These are phyloP conservation scores for Dipodomys merriami DNA, from an alignment of 2,113 vertebrate genomes.

Conservation along the genomic window DNA sequence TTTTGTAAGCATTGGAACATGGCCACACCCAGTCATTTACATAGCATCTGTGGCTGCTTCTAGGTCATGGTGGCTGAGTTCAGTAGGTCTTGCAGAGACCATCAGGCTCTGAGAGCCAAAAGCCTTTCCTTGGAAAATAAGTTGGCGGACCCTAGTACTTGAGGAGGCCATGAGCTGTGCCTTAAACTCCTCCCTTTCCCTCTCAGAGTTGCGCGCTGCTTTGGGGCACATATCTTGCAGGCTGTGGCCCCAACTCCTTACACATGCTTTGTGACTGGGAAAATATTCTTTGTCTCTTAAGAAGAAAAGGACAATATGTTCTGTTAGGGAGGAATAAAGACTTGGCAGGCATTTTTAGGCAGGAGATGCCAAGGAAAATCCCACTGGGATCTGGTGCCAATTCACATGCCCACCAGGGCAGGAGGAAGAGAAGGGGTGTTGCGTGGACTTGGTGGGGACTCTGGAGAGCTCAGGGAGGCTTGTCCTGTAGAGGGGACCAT, in stretches of 20 bases:
- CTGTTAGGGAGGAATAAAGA: background rate
- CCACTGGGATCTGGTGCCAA: background rate
- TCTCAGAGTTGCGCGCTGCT: background rate
- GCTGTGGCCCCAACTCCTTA: background rate
- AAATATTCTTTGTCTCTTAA: background rate
- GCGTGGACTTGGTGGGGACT: background rate
- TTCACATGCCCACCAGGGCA: background rate
- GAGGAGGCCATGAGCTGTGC: background rate
- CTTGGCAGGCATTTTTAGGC: background rate
- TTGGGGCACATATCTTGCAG: background rate
- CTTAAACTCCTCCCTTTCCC: background rate
- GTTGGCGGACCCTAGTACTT: background rate
- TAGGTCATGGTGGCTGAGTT: background rate
- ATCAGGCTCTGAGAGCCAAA: background rate
- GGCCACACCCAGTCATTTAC: background rate
- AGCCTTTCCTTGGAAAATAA: background rate
- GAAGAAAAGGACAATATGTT: conserved; percentile 17
- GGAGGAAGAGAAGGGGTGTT: background rate
- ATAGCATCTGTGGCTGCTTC: background rate
- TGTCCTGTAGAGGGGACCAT: background rate
- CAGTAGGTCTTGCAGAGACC: background rate
- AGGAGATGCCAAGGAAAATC: background rate
- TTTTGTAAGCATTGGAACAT: background rate
- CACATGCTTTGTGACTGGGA: background rate
- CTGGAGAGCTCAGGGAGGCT: background rate